A percentile compares a stretch with the other conserved stretches of the same genome.
Evolutionary conservation across 2,113 vertebrate species (phyloP).

Genomic region (Tragelaphus strepsiceros): DNA sequence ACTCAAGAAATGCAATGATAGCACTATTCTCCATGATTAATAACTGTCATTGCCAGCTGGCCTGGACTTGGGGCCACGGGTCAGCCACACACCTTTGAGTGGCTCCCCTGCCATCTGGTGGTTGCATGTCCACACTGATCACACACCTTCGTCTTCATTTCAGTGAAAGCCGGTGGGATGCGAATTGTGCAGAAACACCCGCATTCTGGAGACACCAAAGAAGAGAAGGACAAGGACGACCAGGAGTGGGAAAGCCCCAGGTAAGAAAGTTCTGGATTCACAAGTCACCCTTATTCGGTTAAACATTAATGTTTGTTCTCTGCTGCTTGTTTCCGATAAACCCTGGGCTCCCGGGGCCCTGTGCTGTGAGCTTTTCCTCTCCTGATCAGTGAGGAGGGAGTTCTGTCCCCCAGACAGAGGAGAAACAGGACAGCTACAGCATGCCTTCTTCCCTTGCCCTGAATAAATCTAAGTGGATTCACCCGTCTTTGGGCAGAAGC

Average conservation of each 20-base stretch:
- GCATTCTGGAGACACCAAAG: constrained; percentile 83
- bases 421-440: too few relatives aligned
- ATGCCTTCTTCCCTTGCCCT: rapidly evolving
- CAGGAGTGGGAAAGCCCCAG: constrained; percentile 93
- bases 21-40: rapidly evolving
- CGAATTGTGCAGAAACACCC: constrained; percentile 97
- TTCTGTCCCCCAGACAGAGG: not conserved
- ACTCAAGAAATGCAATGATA: not conserved
- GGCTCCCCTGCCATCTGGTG: rapidly evolving
- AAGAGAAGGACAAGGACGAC: constrained; percentile 88
- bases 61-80: rapidly evolving
- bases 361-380: not conserved
- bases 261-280: constrained; percentile 75
- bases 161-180: constrained; percentile 98
- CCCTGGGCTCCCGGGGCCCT: not conserved
- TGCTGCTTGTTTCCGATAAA: not conserved
- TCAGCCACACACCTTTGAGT: rapidly evolving
- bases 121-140: not conserved
- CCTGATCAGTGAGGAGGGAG: not conserved
- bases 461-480: rapidly evolving
- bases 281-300: not conserved
- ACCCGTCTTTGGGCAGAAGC: not conserved
- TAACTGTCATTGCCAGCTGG: rapidly evolving
- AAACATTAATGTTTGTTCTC: constrained; percentile 26
- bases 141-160: constrained; percentile 46